Conservation (phyloP, 2,797 vertebrate genomes). For the Myiotriccus ornatus region DNA sequence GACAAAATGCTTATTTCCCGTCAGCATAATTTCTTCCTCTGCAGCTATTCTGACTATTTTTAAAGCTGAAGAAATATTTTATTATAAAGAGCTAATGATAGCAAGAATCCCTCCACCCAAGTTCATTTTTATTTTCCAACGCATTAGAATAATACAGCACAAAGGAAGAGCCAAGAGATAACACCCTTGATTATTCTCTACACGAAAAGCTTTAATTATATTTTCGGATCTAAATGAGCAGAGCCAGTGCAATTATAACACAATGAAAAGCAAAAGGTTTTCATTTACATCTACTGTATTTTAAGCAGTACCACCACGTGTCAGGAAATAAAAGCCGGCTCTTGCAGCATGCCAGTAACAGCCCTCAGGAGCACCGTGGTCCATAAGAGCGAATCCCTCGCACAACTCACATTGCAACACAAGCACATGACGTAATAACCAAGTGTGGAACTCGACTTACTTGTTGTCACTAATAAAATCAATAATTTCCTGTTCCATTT, state of each 20-base stretch:
- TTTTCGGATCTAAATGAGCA: conserved; percentile 32
- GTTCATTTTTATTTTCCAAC: background rate
- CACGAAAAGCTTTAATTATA: background rate
- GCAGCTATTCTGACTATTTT: background rate
- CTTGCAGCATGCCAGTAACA: background rate
- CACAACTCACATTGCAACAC: background rate
- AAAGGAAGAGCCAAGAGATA: background rate
- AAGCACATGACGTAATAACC: background rate
- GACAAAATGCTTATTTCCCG: background rate
- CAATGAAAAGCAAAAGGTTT: conserved; percentile 31
- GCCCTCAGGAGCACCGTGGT: background rate
- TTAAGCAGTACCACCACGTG: background rate
- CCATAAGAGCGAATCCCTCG: fast-evolving
- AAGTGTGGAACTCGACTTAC: conserved; percentile 68
- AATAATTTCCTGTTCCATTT: conserved; percentile 96
- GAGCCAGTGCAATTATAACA: conserved; percentile 15
- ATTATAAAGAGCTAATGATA: background rate
- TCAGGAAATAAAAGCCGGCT: conserved; percentile 20
- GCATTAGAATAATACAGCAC: background rate
- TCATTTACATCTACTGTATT: background rate
- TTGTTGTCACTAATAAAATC: conserved; percentile 93
- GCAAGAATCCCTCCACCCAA: background rate
- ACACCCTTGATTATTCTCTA: background rate
- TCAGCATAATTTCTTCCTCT: background rate
- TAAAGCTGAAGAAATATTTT: conserved; percentile 8